A percentile compares a stretch with the other conserved stretches of the same genome.
phyloP scores from a whole-genome alignment of 2,797 vertebrate genomes.

The Urophycis tenuis region DNA sequence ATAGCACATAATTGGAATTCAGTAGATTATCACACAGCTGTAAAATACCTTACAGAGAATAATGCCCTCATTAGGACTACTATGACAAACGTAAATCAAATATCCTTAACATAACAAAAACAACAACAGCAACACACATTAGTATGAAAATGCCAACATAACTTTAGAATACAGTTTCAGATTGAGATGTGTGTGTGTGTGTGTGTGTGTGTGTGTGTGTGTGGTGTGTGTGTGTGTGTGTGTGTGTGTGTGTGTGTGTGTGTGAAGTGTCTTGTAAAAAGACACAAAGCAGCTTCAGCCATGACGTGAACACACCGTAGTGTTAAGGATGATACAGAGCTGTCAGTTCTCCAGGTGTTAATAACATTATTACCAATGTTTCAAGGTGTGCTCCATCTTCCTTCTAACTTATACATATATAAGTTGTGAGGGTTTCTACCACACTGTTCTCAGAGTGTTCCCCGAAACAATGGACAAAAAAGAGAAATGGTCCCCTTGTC shows the following conservation, averaged over 20 bases:
- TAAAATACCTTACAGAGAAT: conserved; percentile 28
- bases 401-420: neutral
- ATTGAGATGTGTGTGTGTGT: neutral
- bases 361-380: neutral
- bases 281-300: neutral
- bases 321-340: neutral
- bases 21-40: conserved; percentile 15
- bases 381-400: neutral
- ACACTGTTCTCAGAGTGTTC: conserved; percentile 28
- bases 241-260: no score
- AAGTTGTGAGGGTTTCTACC: neutral
- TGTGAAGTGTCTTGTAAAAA: neutral
- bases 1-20: conserved; percentile 24
- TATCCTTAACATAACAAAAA: neutral
- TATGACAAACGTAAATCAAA: neutral
- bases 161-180: neutral
- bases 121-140: neutral
- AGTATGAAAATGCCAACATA: neutral
- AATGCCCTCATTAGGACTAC: neutral
- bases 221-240: no score
- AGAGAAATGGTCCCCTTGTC: conserved; percentile 37
- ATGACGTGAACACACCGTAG: neutral
- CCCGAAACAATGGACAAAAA: conserved; percentile 16
- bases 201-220: no score
- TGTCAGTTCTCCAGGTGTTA: neutral